Evolutionary conservation across 2,888 invertebrate species (phyloP), one percentile per base, ranked within the genome.

Genomic region (Morpho deidamia): DNA sequence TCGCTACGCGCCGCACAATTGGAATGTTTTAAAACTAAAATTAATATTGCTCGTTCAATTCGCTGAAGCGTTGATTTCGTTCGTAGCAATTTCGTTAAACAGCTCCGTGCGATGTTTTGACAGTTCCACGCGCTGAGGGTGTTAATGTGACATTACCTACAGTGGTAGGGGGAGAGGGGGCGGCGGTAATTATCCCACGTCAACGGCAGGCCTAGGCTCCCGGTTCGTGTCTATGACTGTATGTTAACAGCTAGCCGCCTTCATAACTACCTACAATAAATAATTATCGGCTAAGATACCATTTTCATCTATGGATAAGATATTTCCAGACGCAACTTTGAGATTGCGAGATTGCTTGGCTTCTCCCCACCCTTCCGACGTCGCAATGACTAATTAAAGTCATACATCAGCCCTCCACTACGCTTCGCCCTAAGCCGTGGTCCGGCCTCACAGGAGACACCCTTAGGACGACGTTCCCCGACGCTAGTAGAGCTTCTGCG

Each of bases 161-260:
- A 50, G 61, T 60, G 62, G 63, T 53, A 61, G 51, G 53, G 56
- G 40, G 61, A 52, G 57, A 50, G 63, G 63, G 65, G 67, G 62
- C 67, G 73, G 70, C 72, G 79, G 84, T 88, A 89, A 89, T 89
- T 89, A 89, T 85, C 82, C 81, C 85, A 81, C 81, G 88, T 89
- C 88, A 89, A 62, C 68, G 68, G 72, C 88, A 89, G 87, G 74
- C 87, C 83, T 85, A 84, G 84, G 78, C 78, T 66, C 72, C 77
- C 78, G 76, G 76, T 76, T 75, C 78, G 70, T 73, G 73, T 72
- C 79, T 77, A 70, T 69, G 72, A 69, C 72, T 74, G 72, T 76
- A 64, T 60, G 63, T 56, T 62, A 61, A 67, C 62, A 53, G 54
- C 64, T 64, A 65, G 58, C 55, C 60, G 62, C 64, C 63, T 64